Percentiles rank a stretch among this genome's conserved stretches.
Conservation (phyloP, 1,140 invertebrate species). For the Melanaphis sacchari region DNA sequence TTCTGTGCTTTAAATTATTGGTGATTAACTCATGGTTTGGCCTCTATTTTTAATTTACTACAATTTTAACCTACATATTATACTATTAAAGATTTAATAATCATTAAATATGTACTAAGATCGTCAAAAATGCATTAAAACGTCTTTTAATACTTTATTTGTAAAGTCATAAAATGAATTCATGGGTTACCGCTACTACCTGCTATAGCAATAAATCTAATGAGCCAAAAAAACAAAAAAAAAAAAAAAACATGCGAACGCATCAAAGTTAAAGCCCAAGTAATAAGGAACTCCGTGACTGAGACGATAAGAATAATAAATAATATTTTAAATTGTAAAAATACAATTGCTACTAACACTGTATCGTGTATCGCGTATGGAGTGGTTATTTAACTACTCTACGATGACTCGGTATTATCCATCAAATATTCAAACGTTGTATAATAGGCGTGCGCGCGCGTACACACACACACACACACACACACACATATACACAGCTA, state of each 20-base stretch:
- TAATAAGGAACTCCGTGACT: not conserved
- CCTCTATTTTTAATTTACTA: slow-evolving; percentile 1
- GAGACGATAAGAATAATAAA: not conserved
- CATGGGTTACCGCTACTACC: not conserved
- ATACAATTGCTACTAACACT: not conserved
- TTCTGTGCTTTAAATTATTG: not conserved
- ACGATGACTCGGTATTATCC: not conserved
- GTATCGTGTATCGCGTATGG: not conserved
- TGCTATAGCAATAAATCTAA: not conserved
- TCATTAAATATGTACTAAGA: not conserved
- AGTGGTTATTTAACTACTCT: not conserved
- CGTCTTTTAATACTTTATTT: not conserved
- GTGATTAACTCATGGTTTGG: not conserved
- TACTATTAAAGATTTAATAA: not conserved
- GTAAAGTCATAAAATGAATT: not conserved
- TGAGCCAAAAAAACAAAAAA: not conserved
- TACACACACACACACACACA: not conserved
- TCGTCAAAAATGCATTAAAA: not conserved
- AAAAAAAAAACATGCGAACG: not conserved
- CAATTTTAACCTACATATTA: not conserved
- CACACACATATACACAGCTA: not conserved
- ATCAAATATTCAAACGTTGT: not conserved
- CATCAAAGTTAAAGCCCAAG: not conserved
- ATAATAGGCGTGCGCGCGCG: not conserved
- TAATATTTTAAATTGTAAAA: not conserved